Evolutionary conservation across 2,797 vertebrate genomes (phyloP), one percentile per base, ranked within the genome.

Genomic region (Hippoglossus hippoglossus): DNA sequence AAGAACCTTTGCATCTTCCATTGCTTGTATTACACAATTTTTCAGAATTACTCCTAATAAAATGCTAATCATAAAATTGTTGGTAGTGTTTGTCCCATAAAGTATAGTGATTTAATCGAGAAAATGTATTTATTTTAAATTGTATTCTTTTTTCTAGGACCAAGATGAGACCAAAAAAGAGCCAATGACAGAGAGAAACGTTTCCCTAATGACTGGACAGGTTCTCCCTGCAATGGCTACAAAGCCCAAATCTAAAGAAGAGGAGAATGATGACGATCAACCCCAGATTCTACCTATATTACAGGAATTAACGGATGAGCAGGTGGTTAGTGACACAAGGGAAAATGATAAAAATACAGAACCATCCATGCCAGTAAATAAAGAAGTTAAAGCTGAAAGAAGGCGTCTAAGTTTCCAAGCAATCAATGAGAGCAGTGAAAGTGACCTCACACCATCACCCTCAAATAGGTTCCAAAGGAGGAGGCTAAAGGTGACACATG

Each of bases 371-470:
- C 76, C 69, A 70, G 60, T 71, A 63, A 88, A 91, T 28, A 79
- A 82, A n/a, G 70, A 71, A 5, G 63, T 66, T 60, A 86, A 86
- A 79, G 10, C 55, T 63, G 85, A 84, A 34, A 91, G 82, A 87
- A 91, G 84, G 55, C 88, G 80, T 2, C 66, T 93, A 41, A 93
- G 90, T 87, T 91, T 92, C 65, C 87, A 86, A 74, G 67, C 93
- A 13, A 75, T 95, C 25, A 95, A 96, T 77, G 96, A 98, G 28
- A 98, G 96, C 73, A 97, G 96, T 72, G 97, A 95, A 83, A 97
- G 96, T 88, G 97, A 99, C 82, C 55, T 94, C 56, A 97, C 97
- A 5, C 96, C 95, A 7, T 87, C 95, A 16, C 88, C 95, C 51
- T 98, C 97, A 6, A 96, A 97, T 63, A 81, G 94, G 39, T 90